A percentile compares a stretch with the other conserved stretches of the same genome.
Evolutionary conservation across 2,113 vertebrate genomes (phyloP).

Genomic region (Peromyscus maniculatus): DNA sequence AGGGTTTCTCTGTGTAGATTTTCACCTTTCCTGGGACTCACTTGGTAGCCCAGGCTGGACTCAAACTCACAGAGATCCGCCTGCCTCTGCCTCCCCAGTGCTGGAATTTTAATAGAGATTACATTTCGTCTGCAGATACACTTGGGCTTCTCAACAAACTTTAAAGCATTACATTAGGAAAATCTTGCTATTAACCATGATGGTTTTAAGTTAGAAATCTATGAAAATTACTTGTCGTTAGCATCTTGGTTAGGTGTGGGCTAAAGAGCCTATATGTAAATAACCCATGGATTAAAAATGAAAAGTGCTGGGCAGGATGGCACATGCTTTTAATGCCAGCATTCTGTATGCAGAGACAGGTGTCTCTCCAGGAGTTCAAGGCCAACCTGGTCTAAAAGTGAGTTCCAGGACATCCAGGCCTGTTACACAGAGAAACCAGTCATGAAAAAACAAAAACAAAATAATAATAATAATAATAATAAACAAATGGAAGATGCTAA

Average conservation of each 20-base stretch:
- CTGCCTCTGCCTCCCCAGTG: no score
- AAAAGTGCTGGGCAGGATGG: background rate
- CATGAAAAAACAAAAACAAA: background rate
- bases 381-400: background rate
- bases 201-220: background rate
- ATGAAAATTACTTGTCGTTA: background rate
- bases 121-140: no score
- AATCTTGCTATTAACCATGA: no score
- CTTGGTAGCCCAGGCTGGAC: no score
- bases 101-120: no score
- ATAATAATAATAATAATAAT: background rate
- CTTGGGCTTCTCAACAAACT: no score
- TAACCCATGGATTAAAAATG: background rate
- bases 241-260: background rate
- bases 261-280: background rate
- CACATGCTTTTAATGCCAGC: background rate
- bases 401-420: background rate
- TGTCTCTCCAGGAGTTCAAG: background rate
- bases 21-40: no score
- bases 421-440: background rate
- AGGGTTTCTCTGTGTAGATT: no score
- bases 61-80: no score
- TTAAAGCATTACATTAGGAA: no score
- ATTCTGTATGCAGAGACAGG: background rate
- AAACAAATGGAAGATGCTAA: background rate